Base-by-base conservation (phyloP, 2,113 vertebrate species). In the Tursiops truncatus region DNA sequence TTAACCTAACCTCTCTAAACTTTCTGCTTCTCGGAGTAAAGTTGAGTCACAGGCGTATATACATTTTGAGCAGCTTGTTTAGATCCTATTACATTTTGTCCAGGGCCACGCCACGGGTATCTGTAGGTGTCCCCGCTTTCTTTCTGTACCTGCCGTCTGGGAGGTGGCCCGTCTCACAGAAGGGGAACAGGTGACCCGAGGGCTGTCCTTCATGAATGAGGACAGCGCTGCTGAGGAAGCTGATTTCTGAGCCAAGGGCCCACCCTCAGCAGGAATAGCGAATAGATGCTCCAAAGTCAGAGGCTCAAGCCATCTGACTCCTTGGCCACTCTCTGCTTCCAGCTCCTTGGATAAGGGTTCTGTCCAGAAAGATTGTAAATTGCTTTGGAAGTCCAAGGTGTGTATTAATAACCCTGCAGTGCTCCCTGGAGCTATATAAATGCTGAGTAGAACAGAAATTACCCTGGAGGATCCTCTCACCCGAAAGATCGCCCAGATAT, bases 401-500 rank as follows among this genome's bases (percentile, higher is more conserved):
- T 85, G 21, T 58, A n/a, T 90, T 76, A 95, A 90, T 63, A 93
- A 81, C 41, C 50, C 41, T 0, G 0, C 2, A 11, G 73, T 70
- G 67, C 60, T 81, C 77, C 41, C 82, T 17, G 56, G 63, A 20
- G 68, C 80, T 81, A 50, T 65, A 62, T 76, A 90, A 90, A 71
- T 65, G 85, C 83, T 89, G 89, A 89, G 38, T 41, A 84, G 94
- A 79, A 50, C 38, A 84, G 76, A 84, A 91, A 79, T 62, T 21
- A 56, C 95, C 67, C 67, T 80, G 47, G 38, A 92, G 90, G 58
- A 81, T 70, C 92, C 88, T 91, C 91, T 12, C 1, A 95, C 84
- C 44, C 0, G 8, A 0, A 0, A 17, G 89, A 85, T 58, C 6
- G 5, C 36, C 33, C 33, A 53, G 60, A 28, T 41, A 67, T 14